Conservation (phyloP, 53 echinoderm and acorn worm species). For the Hippasteria phrygiana region DNA sequence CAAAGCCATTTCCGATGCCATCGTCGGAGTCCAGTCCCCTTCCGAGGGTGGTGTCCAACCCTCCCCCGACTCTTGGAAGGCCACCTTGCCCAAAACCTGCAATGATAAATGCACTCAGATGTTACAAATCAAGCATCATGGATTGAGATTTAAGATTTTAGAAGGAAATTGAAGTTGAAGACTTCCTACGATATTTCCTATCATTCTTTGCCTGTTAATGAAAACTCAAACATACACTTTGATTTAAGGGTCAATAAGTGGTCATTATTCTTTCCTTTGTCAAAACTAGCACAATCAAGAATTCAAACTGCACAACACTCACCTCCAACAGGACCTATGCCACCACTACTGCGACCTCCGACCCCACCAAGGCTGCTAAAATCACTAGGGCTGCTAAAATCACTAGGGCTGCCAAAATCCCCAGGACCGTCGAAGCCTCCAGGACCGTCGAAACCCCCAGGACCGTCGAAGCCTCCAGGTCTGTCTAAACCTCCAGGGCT, state of each 20-base stretch:
- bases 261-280: neutral
- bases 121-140: neutral
- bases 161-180: too few relatives aligned
- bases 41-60: neutral
- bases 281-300: neutral
- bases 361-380: neutral
- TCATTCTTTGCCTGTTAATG: too few relatives aligned
- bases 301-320: too few relatives aligned
- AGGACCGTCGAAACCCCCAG: neutral
- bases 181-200: too few relatives aligned
- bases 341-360: neutral
- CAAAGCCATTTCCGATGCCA: neutral
- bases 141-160: too few relatives aligned
- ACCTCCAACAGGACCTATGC: neutral
- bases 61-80: neutral
- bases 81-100: slow-evolving; percentile 4
- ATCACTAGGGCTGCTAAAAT: neutral
- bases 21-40: neutral
- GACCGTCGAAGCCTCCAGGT: neutral
- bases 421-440: neutral
- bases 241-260: too few relatives aligned
- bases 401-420: neutral
- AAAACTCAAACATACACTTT: too few relatives aligned
- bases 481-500: neutral
- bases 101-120: neutral